These are phyloP conservation scores for Scatophagus argus DNA, from an alignment of 2,113 vertebrate species.

Conservation along the genomic window DNA sequence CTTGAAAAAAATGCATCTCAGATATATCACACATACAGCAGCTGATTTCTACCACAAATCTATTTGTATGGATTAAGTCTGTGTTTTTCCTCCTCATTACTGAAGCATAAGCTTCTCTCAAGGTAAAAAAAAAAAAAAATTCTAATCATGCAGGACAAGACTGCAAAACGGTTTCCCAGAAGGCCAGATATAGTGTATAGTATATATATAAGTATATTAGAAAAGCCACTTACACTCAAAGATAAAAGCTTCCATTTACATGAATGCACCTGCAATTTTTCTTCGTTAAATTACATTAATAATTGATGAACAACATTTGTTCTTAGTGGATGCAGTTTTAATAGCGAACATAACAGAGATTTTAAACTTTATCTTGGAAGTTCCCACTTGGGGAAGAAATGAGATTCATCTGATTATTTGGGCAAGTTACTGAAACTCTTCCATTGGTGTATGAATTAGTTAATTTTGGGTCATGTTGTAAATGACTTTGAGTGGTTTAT, in stretches of 20 bases:
- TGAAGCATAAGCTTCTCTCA: slow-evolving; percentile 35
- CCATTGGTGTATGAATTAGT: no score
- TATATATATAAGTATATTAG: no score
- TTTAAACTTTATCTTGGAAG: neutral
- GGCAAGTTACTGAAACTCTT: no score
- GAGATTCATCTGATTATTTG: neutral
- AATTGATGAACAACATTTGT: neutral
- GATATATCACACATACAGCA: slow-evolving; percentile 26
- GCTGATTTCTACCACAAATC: slow-evolving; percentile 42
- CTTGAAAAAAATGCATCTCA: slow-evolving; percentile 23
- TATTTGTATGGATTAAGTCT: slow-evolving; percentile 64
- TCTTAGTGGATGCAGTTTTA: neutral
- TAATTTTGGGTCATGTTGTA: no score
- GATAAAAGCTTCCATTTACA: slow-evolving; percentile 11
- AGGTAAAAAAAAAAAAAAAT: slow-evolving; percentile 39
- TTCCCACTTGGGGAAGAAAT: neutral
- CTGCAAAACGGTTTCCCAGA: slow-evolving; percentile 16
- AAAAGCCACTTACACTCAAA: slow-evolving; percentile 5
- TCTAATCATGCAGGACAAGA: slow-evolving; percentile 19
- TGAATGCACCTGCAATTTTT: neutral
- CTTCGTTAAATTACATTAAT: neutral
- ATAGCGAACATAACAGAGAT: neutral
- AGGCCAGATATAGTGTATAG: neutral
- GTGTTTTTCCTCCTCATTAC: slow-evolving; percentile 35
- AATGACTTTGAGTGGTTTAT: no score